Evolutionary conservation across 2,888 invertebrate species (phyloP).

Genomic region (Perdita meconis): DNA sequence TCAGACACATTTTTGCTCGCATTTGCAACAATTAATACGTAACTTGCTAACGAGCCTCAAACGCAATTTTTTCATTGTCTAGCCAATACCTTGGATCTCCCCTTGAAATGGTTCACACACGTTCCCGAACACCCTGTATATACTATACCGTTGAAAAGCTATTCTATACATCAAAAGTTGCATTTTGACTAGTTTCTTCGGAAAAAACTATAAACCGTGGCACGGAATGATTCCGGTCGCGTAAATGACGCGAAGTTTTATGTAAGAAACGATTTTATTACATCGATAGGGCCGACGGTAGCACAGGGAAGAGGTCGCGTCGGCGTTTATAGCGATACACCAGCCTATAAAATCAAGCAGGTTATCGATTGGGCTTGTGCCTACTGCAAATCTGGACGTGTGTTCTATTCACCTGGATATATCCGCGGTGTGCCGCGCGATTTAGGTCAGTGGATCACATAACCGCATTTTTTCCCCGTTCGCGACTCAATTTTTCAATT

Average conservation of each 20-base stretch:
- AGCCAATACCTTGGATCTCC: too few species aligned
- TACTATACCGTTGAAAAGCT: too few species aligned
- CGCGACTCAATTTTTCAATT: slow-evolving; percentile 78
- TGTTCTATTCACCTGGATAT: slow-evolving; percentile 76
- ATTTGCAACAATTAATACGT: too few species aligned
- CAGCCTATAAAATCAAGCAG: slow-evolving; percentile 78
- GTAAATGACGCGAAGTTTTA: slow-evolving; percentile 27
- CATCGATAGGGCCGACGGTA: background rate
- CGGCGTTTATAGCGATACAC: slow-evolving; percentile 57
- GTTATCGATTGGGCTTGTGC: slow-evolving; percentile 81
- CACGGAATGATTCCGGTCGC: too few species aligned
- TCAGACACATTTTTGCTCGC: too few species aligned
- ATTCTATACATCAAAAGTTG: too few species aligned
- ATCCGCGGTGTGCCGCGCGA: slow-evolving; percentile 73
- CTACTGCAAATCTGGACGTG: slow-evolving; percentile 80
- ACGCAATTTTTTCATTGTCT: too few species aligned
- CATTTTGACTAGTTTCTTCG: too few species aligned
- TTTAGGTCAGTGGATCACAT: slow-evolving; percentile 82
- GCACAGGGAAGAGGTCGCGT: slow-evolving; percentile 19
- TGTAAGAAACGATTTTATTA: slow-evolving; percentile 42
- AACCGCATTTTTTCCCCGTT: slow-evolving; percentile 69
- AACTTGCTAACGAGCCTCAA: too few species aligned
- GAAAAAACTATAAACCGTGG: too few species aligned
- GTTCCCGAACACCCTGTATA: too few species aligned
- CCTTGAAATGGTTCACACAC: too few species aligned